phyloP scores from a whole-genome alignment of 2,797 vertebrate species.

The Leptatherina wallacei region DNA sequence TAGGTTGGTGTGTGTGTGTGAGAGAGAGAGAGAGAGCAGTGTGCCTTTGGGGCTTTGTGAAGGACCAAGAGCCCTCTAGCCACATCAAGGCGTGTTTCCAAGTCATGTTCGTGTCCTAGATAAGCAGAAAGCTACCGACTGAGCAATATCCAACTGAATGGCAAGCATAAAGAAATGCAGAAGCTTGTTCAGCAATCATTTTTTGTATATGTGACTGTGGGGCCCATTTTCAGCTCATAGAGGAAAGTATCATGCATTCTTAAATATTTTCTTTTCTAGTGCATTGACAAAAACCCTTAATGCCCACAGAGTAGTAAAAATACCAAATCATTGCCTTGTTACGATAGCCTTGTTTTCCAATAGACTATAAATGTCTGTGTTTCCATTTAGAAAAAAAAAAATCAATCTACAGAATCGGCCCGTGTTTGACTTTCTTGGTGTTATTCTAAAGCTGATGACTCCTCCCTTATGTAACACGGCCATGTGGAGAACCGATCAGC shows the following conservation, averaged over 20 bases:
- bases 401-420: slow-evolving; percentile 58
- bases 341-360: slow-evolving; percentile 50
- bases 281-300: slow-evolving; percentile 62
- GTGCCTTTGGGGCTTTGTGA: slow-evolving; percentile 33
- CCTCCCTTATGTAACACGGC: slow-evolving; percentile 66
- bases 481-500: slow-evolving; percentile 55
- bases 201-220: slow-evolving; percentile 41
- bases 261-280: slow-evolving; percentile 50
- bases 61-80: slow-evolving; percentile 43
- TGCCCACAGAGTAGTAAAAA: slow-evolving; percentile 70
- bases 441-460: slow-evolving; percentile 64
- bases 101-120: slow-evolving; percentile 54
- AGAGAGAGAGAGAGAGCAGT: background rate
- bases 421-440: slow-evolving; percentile 58
- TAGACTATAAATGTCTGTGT: slow-evolving; percentile 59
- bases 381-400: slow-evolving; percentile 66
- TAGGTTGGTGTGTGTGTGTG: background rate
- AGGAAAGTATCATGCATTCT: slow-evolving; percentile 45
- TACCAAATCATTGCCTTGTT: slow-evolving; percentile 66
- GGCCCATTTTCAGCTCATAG: slow-evolving; percentile 45
- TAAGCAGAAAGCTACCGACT: slow-evolving; percentile 54
- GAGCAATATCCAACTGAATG: slow-evolving; percentile 49
- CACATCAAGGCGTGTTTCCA: slow-evolving; percentile 51
- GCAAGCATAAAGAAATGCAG: slow-evolving; percentile 44
- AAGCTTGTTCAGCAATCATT: slow-evolving; percentile 46